Conservation (phyloP, 2,888 invertebrate species). For the Ligdia adustata region DNA sequence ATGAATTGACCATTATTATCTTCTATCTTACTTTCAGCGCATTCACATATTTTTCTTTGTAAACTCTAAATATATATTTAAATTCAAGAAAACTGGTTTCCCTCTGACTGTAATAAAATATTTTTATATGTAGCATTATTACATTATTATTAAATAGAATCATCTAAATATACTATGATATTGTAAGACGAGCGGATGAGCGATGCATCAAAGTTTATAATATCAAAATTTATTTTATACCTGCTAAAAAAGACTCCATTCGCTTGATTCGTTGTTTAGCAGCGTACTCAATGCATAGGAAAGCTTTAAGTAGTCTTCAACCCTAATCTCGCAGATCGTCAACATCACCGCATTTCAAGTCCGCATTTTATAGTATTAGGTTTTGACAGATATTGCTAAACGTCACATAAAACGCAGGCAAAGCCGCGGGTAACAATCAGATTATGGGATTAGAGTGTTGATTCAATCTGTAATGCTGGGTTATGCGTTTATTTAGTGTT, state of each 20-base stretch:
- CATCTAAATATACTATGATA: too few relatives aligned
- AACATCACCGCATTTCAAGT: slow-evolving; percentile 55
- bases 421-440: slow-evolving; percentile 49
- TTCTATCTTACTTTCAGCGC: too few relatives aligned
- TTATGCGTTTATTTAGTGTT: slow-evolving; percentile 15
- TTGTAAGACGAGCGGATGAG: too few relatives aligned
- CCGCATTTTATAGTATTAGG: slow-evolving; percentile 74
- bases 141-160: too few relatives aligned
- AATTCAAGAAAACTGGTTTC: too few relatives aligned
- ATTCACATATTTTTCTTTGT: not conserved
- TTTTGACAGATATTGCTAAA: slow-evolving; percentile 76
- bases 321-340: slow-evolving; percentile 40
- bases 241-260: too few relatives aligned
- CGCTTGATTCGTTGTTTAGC: not conserved
- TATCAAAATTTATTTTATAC: too few relatives aligned
- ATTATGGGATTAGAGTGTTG: slow-evolving; percentile 56
- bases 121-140: too few relatives aligned
- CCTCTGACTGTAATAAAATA: too few relatives aligned
- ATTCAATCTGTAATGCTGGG: slow-evolving; percentile 50
- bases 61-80: not conserved
- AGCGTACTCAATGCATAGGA: not conserved
- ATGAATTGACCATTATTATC: too few relatives aligned
- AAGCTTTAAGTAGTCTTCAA: slow-evolving; percentile 30
- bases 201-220: too few relatives aligned
- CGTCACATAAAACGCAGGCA: slow-evolving; percentile 70